Conservation (phyloP, 2,888 invertebrate genomes). For the Trilocha varians region DNA sequence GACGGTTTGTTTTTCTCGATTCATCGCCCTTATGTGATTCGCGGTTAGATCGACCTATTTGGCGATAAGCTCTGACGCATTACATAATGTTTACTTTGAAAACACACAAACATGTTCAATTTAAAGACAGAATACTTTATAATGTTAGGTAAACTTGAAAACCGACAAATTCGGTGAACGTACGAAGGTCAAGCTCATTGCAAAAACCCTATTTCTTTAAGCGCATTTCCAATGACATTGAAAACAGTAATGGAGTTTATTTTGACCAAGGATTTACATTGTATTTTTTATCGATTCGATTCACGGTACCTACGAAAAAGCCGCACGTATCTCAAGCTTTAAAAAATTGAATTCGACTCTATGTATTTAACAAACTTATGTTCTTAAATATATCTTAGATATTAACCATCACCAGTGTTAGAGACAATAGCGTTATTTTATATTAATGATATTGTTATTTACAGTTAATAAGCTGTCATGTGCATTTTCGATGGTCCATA, state of each 20-base stretch:
- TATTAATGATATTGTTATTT: slow-evolving; percentile 19
- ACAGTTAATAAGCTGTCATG: slow-evolving; percentile 42
- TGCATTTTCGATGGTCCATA: slow-evolving; percentile 65
- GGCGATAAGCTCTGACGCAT: slow-evolving; percentile 11
- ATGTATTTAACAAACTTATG: slow-evolving; percentile 42
- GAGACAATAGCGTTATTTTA: slow-evolving; percentile 29
- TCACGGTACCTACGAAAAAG: neutral
- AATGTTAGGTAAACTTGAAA: slow-evolving; percentile 13
- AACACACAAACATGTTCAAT: no score
- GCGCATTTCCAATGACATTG: slow-evolving; percentile 41
- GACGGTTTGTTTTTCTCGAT: slow-evolving; percentile 20
- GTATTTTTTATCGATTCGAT: neutral
- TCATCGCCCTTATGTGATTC: slow-evolving; percentile 18
- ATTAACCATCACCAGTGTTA: slow-evolving; percentile 58
- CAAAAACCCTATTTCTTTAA: slow-evolving; percentile 36
- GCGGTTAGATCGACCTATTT: slow-evolving; percentile 13
- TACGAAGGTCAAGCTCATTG: slow-evolving; percentile 36
- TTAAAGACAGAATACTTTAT: no score
- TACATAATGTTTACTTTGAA: neutral
- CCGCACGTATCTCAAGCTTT: slow-evolving; percentile 6
- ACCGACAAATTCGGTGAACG: slow-evolving; percentile 40
- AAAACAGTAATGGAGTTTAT: slow-evolving; percentile 19
- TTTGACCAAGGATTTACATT: slow-evolving; percentile 2
- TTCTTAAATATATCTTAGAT: slow-evolving; percentile 28
- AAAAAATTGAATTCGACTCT: slow-evolving; percentile 29